phyloP scores from a whole-genome alignment of 2,113 vertebrate genomes.

The Pseudorhombus dupliciocellatus region DNA sequence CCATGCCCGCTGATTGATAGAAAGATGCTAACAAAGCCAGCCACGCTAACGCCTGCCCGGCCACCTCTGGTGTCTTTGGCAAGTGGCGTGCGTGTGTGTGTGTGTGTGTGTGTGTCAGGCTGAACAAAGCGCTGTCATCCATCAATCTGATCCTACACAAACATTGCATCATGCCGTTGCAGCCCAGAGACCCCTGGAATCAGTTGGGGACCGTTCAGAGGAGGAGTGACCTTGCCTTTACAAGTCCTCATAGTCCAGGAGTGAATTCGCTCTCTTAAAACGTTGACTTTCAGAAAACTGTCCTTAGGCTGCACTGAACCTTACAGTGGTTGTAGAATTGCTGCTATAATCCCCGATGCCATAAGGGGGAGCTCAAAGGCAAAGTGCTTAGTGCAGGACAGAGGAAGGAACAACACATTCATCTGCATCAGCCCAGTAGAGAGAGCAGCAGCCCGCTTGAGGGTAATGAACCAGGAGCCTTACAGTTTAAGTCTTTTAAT shows the following conservation, averaged over 20 bases:
- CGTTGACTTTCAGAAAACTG: slow-evolving; percentile 10
- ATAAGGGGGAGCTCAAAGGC: slow-evolving; percentile 78
- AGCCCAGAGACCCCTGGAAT: slow-evolving; percentile 36
- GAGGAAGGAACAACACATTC: slow-evolving; percentile 37
- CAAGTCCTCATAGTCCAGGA: slow-evolving; percentile 30
- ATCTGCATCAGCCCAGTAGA: slow-evolving; percentile 11
- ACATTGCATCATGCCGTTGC: slow-evolving; percentile 51
- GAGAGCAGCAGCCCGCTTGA: slow-evolving; percentile 7
- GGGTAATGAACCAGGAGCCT: not conserved
- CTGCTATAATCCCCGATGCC: slow-evolving; percentile 65
- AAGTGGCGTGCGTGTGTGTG: slow-evolving; percentile 18
- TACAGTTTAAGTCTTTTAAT: not conserved
- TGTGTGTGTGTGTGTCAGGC: slow-evolving; percentile 18
- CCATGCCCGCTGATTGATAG: slow-evolving; percentile 65
- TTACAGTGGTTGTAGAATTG: slow-evolving; percentile 10
- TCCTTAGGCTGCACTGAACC: slow-evolving; percentile 11
- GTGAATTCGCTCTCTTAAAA: slow-evolving; percentile 28
- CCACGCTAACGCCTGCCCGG: slow-evolving; percentile 50
- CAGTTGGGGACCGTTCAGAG: slow-evolving; percentile 32
- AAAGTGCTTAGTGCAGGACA: slow-evolving; percentile 54
- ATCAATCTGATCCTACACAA: slow-evolving; percentile 65
- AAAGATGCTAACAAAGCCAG: slow-evolving; percentile 43
- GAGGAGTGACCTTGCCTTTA: slow-evolving; percentile 54
- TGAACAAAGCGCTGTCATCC: slow-evolving; percentile 64
- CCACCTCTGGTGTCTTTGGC: slow-evolving; percentile 45